A percentile compares a stretch with the other conserved stretches of the same genome.
Conservation (phyloP, 37 sponge, comb jelly and placozoan genomes). For the Halichondria panicea region DNA sequence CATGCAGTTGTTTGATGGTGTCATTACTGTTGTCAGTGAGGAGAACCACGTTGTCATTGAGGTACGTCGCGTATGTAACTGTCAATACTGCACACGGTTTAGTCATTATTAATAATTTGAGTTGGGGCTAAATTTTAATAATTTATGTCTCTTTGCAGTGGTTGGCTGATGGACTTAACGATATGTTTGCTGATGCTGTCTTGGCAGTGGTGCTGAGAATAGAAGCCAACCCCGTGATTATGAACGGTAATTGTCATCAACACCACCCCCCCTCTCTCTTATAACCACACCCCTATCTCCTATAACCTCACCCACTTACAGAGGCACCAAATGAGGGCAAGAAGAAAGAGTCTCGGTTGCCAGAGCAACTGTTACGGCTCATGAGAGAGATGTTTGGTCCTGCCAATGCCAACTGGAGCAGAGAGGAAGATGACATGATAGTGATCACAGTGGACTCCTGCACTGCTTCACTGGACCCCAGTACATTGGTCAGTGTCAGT, state of each 20-base stretch:
- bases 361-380: constrained; percentile 52
- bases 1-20: constrained; percentile 67
- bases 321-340: background rate
- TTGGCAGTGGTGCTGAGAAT: constrained; percentile 84
- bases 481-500: constrained; percentile 33
- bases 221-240: background rate
- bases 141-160: too few species aligned
- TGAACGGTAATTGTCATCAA: constrained; percentile 1
- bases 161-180: constrained; percentile 81
- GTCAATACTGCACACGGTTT: background rate
- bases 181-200: constrained; percentile 99
- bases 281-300: background rate
- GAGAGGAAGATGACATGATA: constrained; percentile 51
- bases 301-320: background rate
- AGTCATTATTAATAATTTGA: background rate
- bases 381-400: constrained; percentile 80
- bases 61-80: constrained; percentile 17
- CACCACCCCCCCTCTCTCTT: background rate
- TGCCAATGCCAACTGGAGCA: constrained; percentile 58
- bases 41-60: constrained; percentile 44
- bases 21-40: constrained; percentile 57
- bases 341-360: constrained; percentile 38
- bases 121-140: background rate
- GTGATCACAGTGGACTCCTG: constrained; percentile 44
- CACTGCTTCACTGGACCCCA: constrained; percentile 54